These are phyloP conservation scores for Myathropa florea DNA, from an alignment of 2,888 invertebrate genomes.

Conservation along the genomic window DNA sequence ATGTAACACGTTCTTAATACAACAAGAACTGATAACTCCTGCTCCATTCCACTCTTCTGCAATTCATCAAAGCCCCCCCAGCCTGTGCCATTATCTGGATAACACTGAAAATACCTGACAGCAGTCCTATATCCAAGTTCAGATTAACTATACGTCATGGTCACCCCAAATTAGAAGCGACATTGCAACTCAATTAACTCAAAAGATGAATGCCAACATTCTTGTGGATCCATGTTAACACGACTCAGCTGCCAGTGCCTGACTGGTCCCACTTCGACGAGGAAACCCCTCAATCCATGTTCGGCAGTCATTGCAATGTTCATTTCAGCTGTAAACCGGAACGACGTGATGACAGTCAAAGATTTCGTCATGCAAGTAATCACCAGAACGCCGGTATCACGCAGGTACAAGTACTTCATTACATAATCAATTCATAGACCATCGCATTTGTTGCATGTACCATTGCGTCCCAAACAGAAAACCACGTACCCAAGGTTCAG, in stretches of 20 bases:
- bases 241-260: background rate
- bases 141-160: background rate
- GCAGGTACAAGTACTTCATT: constrained; percentile 19
- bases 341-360: background rate
- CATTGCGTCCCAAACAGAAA: constrained; percentile 1
- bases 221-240: background rate
- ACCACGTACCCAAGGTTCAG: background rate
- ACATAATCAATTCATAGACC: constrained; percentile 23
- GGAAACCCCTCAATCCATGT: background rate
- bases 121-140: no score
- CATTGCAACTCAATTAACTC: background rate
- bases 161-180: background rate
- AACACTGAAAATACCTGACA: no score
- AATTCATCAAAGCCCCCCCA: no score
- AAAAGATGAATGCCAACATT: background rate
- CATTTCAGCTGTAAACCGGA: background rate
- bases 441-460: constrained; percentile 39
- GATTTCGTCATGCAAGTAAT: background rate
- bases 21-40: no score
- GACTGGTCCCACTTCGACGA: background rate
- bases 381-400: background rate
- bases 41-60: no score
- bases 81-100: no score
- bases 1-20: no score
- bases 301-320: background rate